A percentile compares a stretch with the other conserved stretches of the same genome.
Evolutionary conservation across 2,113 vertebrate species (phyloP).

Genomic region (Dipodomys merriami): DNA sequence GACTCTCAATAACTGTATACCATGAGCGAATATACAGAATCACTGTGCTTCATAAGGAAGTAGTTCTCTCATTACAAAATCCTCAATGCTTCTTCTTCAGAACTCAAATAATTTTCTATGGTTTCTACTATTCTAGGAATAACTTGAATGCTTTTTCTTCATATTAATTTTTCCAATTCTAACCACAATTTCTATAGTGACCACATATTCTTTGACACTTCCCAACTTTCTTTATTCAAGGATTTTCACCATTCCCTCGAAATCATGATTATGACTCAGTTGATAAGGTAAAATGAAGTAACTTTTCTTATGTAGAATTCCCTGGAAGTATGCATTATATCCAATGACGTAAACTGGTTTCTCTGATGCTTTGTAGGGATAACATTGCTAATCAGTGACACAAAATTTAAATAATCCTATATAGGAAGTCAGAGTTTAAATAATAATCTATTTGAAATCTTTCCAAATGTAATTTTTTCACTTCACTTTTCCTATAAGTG

Average conservation of each 20-base stretch:
- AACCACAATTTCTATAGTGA: not conserved
- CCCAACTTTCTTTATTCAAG: not conserved
- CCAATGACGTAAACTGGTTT: rapidly evolving
- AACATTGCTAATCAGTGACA: not conserved
- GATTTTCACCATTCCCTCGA: not conserved
- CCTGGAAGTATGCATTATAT: not conserved
- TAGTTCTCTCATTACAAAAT: not conserved
- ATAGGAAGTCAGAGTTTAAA: not conserved
- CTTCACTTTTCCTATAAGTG: too few relatives aligned
- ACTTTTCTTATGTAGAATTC: not conserved
- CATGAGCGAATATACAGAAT: not conserved
- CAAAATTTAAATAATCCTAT: too few relatives aligned
- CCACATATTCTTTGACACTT: not conserved
- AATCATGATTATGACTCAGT: not conserved
- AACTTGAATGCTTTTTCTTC: not conserved
- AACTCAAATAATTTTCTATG: not conserved
- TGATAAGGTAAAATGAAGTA: not conserved
- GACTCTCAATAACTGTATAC: not conserved
- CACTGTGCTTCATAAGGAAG: not conserved
- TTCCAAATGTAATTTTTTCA: not conserved
- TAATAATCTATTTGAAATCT: not conserved
- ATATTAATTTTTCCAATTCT: not conserved
- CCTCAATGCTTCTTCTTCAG: not conserved
- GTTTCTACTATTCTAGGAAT: not conserved
- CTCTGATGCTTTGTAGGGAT: not conserved